Evolutionary conservation across 2,113 vertebrate species (phyloP).

Genomic region (Peucedramus taeniatus): DNA sequence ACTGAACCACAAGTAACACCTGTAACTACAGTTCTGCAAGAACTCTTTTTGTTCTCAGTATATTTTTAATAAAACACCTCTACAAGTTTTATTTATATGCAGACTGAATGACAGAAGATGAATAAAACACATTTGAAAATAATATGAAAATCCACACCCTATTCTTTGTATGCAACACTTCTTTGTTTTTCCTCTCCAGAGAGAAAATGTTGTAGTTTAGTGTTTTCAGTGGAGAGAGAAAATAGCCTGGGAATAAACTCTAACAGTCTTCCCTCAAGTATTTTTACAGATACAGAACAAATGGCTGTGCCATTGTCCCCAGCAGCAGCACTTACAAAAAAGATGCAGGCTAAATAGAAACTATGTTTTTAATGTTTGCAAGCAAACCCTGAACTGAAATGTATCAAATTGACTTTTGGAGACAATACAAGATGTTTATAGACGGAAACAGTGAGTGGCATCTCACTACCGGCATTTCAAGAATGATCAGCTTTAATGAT

Average conservation of each 20-base stretch:
- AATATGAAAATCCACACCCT: background rate
- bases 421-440: background rate
- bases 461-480: background rate
- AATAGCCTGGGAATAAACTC: background rate
- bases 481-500: background rate
- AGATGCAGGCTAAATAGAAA: background rate
- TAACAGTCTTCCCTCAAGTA: background rate
- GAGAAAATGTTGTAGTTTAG: background rate
- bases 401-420: background rate
- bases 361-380: background rate
- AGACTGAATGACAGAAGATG: background rate
- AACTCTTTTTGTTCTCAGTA: background rate
- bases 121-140: background rate
- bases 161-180: background rate
- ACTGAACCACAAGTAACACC: background rate
- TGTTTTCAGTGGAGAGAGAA: background rate
- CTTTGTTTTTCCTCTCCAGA: fast-evolving
- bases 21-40: background rate
- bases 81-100: background rate
- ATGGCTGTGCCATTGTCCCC: background rate
- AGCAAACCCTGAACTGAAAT: background rate
- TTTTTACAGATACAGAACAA: background rate
- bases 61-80: background rate
- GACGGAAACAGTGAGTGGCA: background rate
- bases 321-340: fast-evolving